These are phyloP conservation scores for Somateria mollissima DNA, from an alignment of 2,797 vertebrate genomes.

Conservation along the genomic window DNA sequence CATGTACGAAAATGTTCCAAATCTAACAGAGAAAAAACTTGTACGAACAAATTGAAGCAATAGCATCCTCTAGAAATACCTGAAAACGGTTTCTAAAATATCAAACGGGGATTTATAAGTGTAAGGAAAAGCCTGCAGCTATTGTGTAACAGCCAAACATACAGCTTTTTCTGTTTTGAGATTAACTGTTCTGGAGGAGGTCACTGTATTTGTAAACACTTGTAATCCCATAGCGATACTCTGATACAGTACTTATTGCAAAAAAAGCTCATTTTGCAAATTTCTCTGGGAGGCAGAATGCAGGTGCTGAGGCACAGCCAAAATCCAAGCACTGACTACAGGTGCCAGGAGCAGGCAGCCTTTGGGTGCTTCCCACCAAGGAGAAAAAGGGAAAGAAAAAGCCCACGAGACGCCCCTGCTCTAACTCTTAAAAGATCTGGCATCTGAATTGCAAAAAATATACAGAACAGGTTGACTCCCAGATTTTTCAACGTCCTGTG, in stretches of 20 bases:
- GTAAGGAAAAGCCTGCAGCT: background rate
- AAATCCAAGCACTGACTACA: background rate
- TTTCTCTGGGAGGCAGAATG: background rate
- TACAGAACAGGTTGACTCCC: background rate
- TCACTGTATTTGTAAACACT: background rate
- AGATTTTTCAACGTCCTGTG: background rate
- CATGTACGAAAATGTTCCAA: accelerated
- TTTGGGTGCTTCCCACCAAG: background rate
- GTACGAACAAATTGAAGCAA: background rate
- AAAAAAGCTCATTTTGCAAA: background rate
- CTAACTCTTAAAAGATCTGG: background rate
- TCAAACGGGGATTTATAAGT: background rate
- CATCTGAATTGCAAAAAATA: background rate
- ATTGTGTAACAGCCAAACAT: background rate
- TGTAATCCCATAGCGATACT: background rate
- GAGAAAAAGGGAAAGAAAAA: background rate
- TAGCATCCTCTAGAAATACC: background rate
- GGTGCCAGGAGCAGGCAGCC: background rate
- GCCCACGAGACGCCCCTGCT: background rate
- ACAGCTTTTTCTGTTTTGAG: background rate
- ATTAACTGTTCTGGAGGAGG: background rate
- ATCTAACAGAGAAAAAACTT: background rate
- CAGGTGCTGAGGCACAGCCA: background rate
- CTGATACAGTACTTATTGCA: background rate
- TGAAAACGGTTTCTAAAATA: background rate